Percentiles rank a stretch among this genome's conserved stretches.
Evolutionary conservation across 2,797 vertebrate species (phyloP).

Genomic region (Gymnoscopelus microlampas): DNA sequence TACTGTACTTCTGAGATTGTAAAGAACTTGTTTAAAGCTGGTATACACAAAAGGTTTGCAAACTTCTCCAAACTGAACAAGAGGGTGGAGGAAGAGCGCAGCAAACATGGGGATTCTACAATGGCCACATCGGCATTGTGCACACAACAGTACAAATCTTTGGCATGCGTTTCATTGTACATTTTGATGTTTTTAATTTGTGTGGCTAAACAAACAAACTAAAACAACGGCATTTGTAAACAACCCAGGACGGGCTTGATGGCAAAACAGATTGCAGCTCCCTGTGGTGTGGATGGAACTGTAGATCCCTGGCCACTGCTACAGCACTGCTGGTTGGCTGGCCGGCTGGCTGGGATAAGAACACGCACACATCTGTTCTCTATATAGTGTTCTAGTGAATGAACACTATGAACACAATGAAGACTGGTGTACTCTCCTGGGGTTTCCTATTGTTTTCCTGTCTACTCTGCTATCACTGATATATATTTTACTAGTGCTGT

Average conservation of each 20-base stretch:
- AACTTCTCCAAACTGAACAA: neutral
- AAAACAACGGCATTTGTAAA: slow-evolving; percentile 40
- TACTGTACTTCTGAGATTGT: too few relatives aligned
- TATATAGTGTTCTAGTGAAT: slow-evolving; percentile 74
- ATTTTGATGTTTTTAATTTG: slow-evolving; percentile 37
- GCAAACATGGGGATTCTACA: slow-evolving; percentile 3
- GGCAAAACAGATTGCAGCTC: slow-evolving; percentile 34
- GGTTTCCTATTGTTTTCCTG: slow-evolving; percentile 50
- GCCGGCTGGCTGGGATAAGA: slow-evolving; percentile 38
- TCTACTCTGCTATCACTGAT: slow-evolving; percentile 11
- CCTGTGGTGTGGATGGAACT: slow-evolving; percentile 47
- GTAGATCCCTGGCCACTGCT: slow-evolving; percentile 47
- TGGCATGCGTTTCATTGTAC: slow-evolving; percentile 26
- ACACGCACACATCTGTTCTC: slow-evolving; percentile 74
- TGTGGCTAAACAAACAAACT: slow-evolving; percentile 27
- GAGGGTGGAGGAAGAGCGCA: neutral
- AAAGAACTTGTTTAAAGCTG: slow-evolving; percentile 1
- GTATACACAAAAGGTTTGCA: neutral
- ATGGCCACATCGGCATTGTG: slow-evolving; percentile 5
- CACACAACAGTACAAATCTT: slow-evolving; percentile 11
- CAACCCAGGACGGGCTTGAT: slow-evolving; percentile 33
- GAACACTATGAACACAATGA: slow-evolving; percentile 42
- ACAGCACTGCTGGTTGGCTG: slow-evolving; percentile 35
- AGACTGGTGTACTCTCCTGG: slow-evolving; percentile 55
- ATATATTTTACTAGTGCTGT: too few relatives aligned